Percentiles rank a stretch among this genome's conserved stretches.
Conservation (phyloP, 92 coral and sea anemone genomes). For the Chrysogorgia sp. region DNA sequence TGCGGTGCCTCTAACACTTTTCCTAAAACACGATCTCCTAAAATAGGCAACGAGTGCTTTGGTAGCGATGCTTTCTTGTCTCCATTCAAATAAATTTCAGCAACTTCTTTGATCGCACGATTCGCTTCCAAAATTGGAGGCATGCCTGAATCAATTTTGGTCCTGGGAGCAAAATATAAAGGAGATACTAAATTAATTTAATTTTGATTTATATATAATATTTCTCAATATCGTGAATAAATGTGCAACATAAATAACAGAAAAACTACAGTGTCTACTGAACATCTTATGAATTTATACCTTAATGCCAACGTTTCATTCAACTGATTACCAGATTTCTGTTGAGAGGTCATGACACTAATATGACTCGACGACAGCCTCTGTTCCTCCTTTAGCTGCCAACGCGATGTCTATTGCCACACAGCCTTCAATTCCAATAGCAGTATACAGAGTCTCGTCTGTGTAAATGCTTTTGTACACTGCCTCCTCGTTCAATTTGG, state of each 20-base stretch:
- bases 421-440: background rate
- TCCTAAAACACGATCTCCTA: slow-evolving; percentile 15
- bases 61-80: background rate
- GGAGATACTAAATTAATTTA: background rate
- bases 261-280: slow-evolving; percentile 8
- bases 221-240: slow-evolving; percentile 11
- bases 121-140: slow-evolving; percentile 9
- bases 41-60: slow-evolving; percentile 24
- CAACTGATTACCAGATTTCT: background rate
- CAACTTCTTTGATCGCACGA: slow-evolving; percentile 10
- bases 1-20: slow-evolving; percentile 18
- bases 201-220: slow-evolving; percentile 9
- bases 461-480: no score
- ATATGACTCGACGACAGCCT: slow-evolving; percentile 2
- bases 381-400: background rate
- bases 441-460: background rate
- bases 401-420: background rate
- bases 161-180: background rate
- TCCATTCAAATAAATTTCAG: slow-evolving; percentile 9
- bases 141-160: slow-evolving; percentile 20
- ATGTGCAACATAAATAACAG: slow-evolving; percentile 20
- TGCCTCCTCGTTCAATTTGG: no score
- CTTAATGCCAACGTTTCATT: slow-evolving; percentile 1
- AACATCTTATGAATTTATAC: background rate
- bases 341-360: background rate